Conservation (phyloP, 2,113 vertebrate species). For the Bagarius yarrelli region DNA sequence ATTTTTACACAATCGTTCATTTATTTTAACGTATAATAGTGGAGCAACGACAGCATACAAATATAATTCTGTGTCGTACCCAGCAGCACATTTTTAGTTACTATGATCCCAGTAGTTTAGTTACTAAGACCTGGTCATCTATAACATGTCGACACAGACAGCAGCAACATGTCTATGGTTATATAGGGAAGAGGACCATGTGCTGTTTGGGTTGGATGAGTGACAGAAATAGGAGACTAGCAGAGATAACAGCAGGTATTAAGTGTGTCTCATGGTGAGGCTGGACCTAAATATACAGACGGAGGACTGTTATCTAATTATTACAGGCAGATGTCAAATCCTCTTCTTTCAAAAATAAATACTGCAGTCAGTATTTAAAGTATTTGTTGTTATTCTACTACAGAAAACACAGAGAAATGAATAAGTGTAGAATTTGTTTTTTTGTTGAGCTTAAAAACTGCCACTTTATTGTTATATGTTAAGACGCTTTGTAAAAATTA, state of each 20-base stretch:
- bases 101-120: no score
- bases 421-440: not conserved
- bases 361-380: not conserved
- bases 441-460: not conserved
- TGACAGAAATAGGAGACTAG: slow-evolving; percentile 42
- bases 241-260: slow-evolving; percentile 43
- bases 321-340: slow-evolving; percentile 37
- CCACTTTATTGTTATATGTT: not conserved
- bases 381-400: not conserved
- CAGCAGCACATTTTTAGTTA: no score
- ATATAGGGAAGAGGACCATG: slow-evolving; percentile 18
- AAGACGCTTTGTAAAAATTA: not conserved
- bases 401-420: not conserved
- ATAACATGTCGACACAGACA: not conserved
- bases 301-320: slow-evolving; percentile 42
- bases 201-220: slow-evolving; percentile 29
- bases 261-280: slow-evolving; percentile 41
- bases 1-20: not conserved
- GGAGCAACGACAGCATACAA: no score
- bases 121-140: no score
- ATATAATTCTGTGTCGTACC: no score
- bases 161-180: slow-evolving; percentile 20
- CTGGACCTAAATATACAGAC: slow-evolving; percentile 19
- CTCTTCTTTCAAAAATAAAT: slow-evolving; percentile 22
- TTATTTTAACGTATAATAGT: no score